Conservation (phyloP, 2,797 vertebrate species). For the Sebastiscus albofasciatus region DNA sequence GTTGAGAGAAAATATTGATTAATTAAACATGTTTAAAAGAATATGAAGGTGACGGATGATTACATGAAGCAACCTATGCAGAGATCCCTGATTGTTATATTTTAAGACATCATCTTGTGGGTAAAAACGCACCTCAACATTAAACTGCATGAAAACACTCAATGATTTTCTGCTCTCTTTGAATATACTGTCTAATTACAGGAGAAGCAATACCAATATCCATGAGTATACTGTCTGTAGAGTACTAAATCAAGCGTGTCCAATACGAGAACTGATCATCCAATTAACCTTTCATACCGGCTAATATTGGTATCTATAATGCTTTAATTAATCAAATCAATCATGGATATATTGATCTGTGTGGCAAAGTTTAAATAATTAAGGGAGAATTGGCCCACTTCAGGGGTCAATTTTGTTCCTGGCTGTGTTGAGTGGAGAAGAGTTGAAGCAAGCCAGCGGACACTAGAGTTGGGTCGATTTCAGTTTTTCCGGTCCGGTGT, state of each 20-base stretch:
- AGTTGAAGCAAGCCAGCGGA: not conserved
- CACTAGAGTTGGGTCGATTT: too few relatives aligned
- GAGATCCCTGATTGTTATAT: not conserved
- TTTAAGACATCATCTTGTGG: not conserved
- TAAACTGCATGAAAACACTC: not conserved
- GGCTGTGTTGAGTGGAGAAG: not conserved
- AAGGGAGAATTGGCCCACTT: not conserved
- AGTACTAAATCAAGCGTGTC: constrained; percentile 1
- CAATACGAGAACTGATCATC: not conserved
- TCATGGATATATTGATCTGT: not conserved
- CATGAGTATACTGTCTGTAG: not conserved
- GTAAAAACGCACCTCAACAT: not conserved
- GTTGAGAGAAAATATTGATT: constrained; percentile 10
- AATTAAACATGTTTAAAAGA: not conserved
- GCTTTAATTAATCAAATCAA: not conserved
- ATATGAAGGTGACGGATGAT: not conserved
- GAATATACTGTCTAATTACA: constrained; percentile 26
- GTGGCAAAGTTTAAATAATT: not conserved
- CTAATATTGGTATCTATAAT: not conserved
- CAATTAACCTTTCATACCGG: not conserved
- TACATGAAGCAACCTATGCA: not conserved
- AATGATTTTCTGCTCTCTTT: constrained; percentile 32
- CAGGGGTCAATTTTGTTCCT: too few relatives aligned
- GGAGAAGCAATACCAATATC: not conserved
- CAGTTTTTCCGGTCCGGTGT: too few relatives aligned